Evolutionary conservation across 2,888 invertebrate genomes (phyloP), one percentile per base, ranked within the genome.

Genomic region (Smittia aterrima): DNA sequence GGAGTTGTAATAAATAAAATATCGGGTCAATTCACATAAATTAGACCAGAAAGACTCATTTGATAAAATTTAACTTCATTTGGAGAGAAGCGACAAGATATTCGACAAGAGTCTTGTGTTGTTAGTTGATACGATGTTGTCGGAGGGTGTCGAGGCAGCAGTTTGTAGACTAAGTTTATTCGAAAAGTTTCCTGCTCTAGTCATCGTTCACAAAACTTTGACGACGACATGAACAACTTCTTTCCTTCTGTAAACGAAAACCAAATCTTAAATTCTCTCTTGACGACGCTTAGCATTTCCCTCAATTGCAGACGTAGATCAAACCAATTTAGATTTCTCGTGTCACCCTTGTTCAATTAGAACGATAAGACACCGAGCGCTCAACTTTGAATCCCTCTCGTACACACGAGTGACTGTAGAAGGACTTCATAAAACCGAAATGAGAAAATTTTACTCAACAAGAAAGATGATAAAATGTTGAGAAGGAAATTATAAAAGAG

Each of bases 21-120:
- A 58, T 58, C 18, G 58, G n/a, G 58, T 58, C 58, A 7, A 58
- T 58, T 22, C 22, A 18, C 58, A 58, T 58, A 58, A 18, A 58
- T 18, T 18, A 58, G 18, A 22, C 58, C 9, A 58, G 58, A 32
- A 32, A 16, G 16, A 47, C 47, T 47, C 47, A 47, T 47, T 47
- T 47, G 16, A 47, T 47, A 47, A 47, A 47, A 47, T 18, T 58
- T 18, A 58, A 58, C 58, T 58, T 47, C 47, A 47, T 47, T 47
- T 16, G n/a, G 16, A 47, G 16, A 6, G 47, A 11, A 47, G 47
- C 11, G 16, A 47, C 47, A 47, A n/a, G 47, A 47, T 16, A 47
- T n/a, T 32, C 47, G 16, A 47, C 47, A 47, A n/a, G 47, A 47
- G 11, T 47, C 16, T 47, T 47, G 47, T 47, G 47, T n/a, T 13